Conservation (phyloP, 2,888 invertebrate genomes). For the Thereva nobilitata region DNA sequence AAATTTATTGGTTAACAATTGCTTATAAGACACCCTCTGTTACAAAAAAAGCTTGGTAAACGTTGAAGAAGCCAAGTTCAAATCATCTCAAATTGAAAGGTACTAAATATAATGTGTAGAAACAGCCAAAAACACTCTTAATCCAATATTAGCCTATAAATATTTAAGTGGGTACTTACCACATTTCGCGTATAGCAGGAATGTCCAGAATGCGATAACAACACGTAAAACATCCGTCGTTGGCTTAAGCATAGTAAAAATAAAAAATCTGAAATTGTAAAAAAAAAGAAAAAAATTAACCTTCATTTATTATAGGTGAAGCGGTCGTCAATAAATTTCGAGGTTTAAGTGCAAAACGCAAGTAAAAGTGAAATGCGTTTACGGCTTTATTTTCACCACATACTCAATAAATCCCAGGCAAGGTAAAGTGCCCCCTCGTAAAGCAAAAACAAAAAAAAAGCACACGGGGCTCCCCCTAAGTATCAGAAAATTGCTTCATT, state of each 20-base stretch:
- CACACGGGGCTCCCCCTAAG: constrained; percentile 5
- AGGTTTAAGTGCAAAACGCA: constrained; percentile 1
- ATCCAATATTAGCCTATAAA: too few species aligned
- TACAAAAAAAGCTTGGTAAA: too few species aligned
- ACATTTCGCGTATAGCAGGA: constrained; percentile 21
- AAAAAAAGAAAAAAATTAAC: constrained; percentile 23
- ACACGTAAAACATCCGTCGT: constrained; percentile 20
- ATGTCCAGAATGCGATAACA: constrained; percentile 20
- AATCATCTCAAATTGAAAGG: too few species aligned
- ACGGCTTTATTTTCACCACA: constrained; percentile 30
- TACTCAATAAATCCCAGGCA: constrained; percentile 29
- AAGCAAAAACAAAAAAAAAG: constrained; percentile 18
- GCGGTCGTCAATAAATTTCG: constrained; percentile 4
- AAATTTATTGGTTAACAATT: too few species aligned
- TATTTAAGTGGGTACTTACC: constrained; percentile 8
- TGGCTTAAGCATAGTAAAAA: constrained; percentile 19
- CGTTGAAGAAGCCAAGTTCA: too few species aligned
- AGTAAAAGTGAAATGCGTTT: constrained; percentile 8
- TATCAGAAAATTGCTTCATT: constrained; percentile 32
- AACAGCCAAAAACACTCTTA: too few species aligned
- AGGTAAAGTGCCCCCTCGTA: constrained; percentile 8
- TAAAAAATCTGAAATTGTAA: constrained; percentile 7
- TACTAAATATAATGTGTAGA: too few species aligned
- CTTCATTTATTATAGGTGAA: constrained; percentile 23
- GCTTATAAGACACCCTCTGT: too few species aligned